These are phyloP conservation scores for Tetragnatha versicolor DNA, from an alignment of 1,140 invertebrate species.

Conservation along the genomic window DNA sequence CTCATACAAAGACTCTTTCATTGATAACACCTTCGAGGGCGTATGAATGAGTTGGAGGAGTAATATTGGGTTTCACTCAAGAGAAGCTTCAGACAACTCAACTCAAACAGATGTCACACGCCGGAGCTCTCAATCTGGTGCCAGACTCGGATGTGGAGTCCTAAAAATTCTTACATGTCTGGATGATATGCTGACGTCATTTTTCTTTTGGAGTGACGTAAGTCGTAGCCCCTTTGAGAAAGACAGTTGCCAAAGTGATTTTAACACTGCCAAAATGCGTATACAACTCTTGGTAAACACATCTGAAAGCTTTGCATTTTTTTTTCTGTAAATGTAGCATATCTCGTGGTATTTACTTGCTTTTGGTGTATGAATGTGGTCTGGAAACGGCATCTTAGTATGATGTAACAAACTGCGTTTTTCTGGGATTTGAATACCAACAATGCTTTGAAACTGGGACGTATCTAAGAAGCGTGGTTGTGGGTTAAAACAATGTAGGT, in stretches of 20 bases:
- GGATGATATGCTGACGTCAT: slow-evolving; percentile 12
- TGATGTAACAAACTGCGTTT: no score
- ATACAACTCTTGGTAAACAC: slow-evolving; percentile 21
- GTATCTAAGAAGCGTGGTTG: no score
- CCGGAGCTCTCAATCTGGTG: background rate
- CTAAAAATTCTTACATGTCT: slow-evolving; percentile 42
- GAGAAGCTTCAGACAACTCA: background rate
- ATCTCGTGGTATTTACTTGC: no score
- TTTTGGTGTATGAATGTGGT: no score
- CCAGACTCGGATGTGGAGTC: background rate
- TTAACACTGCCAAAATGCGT: background rate
- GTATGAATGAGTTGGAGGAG: background rate
- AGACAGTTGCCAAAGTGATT: slow-evolving; percentile 23
- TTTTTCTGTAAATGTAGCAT: no score
- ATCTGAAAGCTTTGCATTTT: no score
- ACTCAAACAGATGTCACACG: slow-evolving; percentile 26
- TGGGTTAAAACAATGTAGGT: no score
- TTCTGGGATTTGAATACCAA: no score
- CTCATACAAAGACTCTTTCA: background rate
- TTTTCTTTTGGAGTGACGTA: background rate
- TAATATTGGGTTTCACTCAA: slow-evolving; percentile 5
- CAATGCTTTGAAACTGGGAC: no score
- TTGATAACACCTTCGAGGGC: background rate
- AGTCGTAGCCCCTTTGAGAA: slow-evolving; percentile 25
- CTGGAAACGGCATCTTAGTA: no score